These are phyloP conservation scores for Nymphicus hollandicus DNA, from an alignment of 2,113 vertebrate species.

Conservation along the genomic window DNA sequence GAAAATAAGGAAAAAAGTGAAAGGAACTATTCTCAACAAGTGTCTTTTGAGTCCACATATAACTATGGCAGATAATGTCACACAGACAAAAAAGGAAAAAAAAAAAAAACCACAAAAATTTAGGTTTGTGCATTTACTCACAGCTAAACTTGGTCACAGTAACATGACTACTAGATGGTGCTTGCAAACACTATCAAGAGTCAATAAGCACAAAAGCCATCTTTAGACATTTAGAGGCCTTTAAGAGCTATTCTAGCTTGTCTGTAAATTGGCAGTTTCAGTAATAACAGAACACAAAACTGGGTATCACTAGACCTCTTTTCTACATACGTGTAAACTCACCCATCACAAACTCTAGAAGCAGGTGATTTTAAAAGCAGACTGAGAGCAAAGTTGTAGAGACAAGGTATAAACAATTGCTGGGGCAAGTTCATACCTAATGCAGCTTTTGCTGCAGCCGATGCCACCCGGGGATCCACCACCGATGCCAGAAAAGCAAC, in stretches of 20 bases:
- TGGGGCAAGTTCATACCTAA: conserved; percentile 74
- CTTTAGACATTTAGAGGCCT: accelerated
- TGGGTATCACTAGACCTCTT: accelerated
- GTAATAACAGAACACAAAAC: neutral
- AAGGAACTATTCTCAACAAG: neutral
- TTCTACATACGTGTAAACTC: accelerated
- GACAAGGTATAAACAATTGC: accelerated
- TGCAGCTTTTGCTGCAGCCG: conserved; percentile 91
- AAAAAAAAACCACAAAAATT: no score
- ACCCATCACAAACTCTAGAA: neutral
- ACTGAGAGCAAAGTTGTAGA: no score
- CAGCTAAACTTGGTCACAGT: neutral
- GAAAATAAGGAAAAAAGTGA: no score
- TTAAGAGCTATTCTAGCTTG: neutral
- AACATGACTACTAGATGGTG: accelerated
- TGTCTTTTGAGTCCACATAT: neutral
- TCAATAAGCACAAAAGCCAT: accelerated
- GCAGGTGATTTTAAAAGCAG: neutral
- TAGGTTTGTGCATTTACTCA: neutral
- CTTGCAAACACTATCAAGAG: accelerated
- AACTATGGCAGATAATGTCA: neutral
- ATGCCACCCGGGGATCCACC: conserved; percentile 93
- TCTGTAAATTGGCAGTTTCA: accelerated
- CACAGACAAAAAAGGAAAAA: neutral
- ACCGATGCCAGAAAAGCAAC: conserved; percentile 96